Base-by-base conservation (phyloP, 2,113 vertebrate genomes). In the Morone saxatilis region DNA sequence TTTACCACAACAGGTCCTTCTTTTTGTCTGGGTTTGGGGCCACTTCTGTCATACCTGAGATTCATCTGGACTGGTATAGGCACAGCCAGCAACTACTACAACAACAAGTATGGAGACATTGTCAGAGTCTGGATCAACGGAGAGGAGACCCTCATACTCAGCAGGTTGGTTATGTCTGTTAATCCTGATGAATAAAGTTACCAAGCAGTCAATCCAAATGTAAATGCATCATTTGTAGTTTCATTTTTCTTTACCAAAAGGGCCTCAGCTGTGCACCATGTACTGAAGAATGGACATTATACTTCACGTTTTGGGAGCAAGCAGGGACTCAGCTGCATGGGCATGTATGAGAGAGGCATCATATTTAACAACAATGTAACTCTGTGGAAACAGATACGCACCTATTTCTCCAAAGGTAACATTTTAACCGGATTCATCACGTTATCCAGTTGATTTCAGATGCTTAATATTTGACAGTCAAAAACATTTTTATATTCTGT, bases 81-180 rank as follows among this genome's bases (percentile, higher is more conserved):
- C 36, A 97, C 94, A 0, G 97, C 98, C 81, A 97, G 96, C 89
- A 98, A 99, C 93, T 99, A 98, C 92, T 99, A 99, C 94, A 99
- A 98, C 71, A 93, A 90, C 68, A 97, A 95, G 19, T 99, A 99
- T 0, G 98, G 98, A 71, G 98, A 98, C 71, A 96, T 99, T 14
- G 96, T 96, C 60, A 93, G 97, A 87, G 98, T 99, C 48, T 99
- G 98, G 98, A 97, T 99, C 87, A 88, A 95, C 7, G 97, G 98
- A 12, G 97, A 99, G 91, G 97, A 99, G 89, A 99, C 98, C 0
- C 96, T 98, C 57, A 94, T 99, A 60, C 95, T 99, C 78, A 99
- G 98, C 97, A 98, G 97, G 98, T 98, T 90, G 92, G 88, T 79
- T 57, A 1, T 25, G 20, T 57, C 1, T 22, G 1, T 70, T 20